A percentile compares a stretch with the other conserved stretches of the same genome.
phyloP scores from a whole-genome alignment of 2,888 invertebrate species.

The Leucophenga maculata region DNA sequence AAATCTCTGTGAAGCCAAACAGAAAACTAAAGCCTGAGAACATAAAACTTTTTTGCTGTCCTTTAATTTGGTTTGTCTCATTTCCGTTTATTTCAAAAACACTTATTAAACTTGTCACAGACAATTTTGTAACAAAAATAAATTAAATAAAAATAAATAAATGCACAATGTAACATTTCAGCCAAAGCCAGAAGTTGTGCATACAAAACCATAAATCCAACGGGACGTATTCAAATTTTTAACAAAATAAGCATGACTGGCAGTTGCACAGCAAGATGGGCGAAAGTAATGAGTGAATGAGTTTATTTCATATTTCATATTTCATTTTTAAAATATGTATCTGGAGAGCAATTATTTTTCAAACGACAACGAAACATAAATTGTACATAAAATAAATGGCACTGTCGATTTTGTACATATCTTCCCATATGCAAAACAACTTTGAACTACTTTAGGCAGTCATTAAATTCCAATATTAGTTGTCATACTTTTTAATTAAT shows the following conservation, averaged over 20 bases:
- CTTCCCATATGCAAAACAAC: neutral
- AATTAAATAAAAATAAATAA: neutral
- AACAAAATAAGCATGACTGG: conserved; percentile 36
- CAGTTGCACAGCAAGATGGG: conserved; percentile 6
- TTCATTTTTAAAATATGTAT: neutral
- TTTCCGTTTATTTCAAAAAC: neutral
- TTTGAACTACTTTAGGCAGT: neutral
- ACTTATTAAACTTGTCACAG: neutral
- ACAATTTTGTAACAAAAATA: neutral
- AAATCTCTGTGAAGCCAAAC: no score
- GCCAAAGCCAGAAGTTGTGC: neutral
- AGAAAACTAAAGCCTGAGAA: no score
- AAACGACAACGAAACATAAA: conserved; percentile 27
- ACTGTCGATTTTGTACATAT: conserved; percentile 34
- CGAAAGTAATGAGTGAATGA: neutral
- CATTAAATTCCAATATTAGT: neutral
- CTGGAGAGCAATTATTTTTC: conserved; percentile 43
- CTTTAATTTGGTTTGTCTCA: neutral
- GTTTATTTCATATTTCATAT: no score
- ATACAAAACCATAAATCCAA: conserved; percentile 21
- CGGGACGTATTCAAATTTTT: conserved; percentile 41
- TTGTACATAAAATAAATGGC: conserved; percentile 15
- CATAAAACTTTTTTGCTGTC: no score
- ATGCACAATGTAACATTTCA: neutral
- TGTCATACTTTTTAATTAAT: neutral